phyloP scores from a whole-genome alignment of 1,140 invertebrate species.

The Euglossa dilemma region DNA sequence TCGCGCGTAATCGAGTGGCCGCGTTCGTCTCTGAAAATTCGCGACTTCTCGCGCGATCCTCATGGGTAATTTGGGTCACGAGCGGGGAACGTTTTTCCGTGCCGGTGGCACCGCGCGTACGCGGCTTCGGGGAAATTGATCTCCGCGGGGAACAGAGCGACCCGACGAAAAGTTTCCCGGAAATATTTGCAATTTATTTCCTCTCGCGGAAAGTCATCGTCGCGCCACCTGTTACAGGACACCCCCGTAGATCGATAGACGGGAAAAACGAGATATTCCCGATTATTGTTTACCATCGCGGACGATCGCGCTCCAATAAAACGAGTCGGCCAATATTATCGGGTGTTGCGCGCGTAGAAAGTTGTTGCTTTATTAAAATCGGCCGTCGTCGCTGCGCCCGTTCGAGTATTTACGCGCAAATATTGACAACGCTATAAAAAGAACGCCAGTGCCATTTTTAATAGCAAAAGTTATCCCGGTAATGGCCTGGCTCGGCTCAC shows the following conservation, averaged over 20 bases:
- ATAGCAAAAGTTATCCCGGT: background rate
- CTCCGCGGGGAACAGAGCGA: too few relatives aligned
- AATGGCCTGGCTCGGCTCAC: background rate
- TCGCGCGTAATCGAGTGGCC: too few relatives aligned
- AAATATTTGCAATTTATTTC: slow-evolving; percentile 2
- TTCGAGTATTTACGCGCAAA: slow-evolving; percentile 13
- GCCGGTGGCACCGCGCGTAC: background rate
- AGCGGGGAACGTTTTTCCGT: background rate
- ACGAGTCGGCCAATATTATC: background rate
- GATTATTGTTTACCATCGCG: slow-evolving; percentile 21
- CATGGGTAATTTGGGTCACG: too few relatives aligned
- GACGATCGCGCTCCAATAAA: slow-evolving; percentile 7
- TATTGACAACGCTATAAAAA: slow-evolving; percentile 20
- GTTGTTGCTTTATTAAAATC: slow-evolving; percentile 39
- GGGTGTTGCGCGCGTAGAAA: slow-evolving; percentile 8
- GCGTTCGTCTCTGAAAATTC: too few relatives aligned
- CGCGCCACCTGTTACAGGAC: slow-evolving; percentile 1
- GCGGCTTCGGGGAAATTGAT: background rate
- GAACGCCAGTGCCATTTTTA: background rate
- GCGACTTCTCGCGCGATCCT: too few relatives aligned
- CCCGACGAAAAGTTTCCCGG: background rate
- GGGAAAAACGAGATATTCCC: background rate
- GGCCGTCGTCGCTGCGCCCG: background rate
- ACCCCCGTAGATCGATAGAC: background rate
- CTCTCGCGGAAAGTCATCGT: background rate